Conservation (phyloP, 2,113 vertebrate genomes). For the Seriola quinqueradiata region DNA sequence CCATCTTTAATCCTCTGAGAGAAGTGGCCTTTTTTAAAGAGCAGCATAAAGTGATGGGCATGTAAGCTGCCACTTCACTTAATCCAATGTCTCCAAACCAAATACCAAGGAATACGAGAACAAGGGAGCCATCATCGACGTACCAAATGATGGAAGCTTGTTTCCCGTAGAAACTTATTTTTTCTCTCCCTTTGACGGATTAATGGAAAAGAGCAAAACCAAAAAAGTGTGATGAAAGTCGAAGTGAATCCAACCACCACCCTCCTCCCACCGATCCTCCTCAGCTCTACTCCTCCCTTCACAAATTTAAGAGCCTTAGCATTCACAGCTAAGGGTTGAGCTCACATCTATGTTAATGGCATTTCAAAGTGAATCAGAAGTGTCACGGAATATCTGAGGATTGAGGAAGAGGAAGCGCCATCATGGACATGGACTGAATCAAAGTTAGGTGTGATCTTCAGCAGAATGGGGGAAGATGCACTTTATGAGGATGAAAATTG, state of each 20-base stretch:
- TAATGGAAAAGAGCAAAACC: conserved; percentile 60
- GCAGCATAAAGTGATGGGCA: conserved; percentile 44
- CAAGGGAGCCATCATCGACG: conserved; percentile 41
- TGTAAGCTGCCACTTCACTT: conserved; percentile 60
- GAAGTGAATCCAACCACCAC: conserved; percentile 12
- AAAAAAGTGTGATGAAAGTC: conserved; percentile 55
- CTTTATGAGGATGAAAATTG: conserved; percentile 13
- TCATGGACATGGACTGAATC: conserved; percentile 40
- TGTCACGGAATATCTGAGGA: conserved; percentile 49
- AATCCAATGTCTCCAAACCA: conserved; percentile 62
- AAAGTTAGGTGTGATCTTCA: conserved; percentile 15
- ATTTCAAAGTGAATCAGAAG: conserved; percentile 61
- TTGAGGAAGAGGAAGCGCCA: conserved; percentile 36
- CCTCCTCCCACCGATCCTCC: not conserved
- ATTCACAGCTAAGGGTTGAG: conserved; percentile 46
- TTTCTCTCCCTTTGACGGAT: conserved; percentile 55
- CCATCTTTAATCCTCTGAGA: conserved; percentile 51
- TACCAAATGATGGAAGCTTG: conserved; percentile 28
- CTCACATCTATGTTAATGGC: conserved; percentile 58
- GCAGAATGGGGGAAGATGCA: conserved; percentile 7
- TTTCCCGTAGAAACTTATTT: conserved; percentile 45
- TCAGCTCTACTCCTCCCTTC: not conserved
- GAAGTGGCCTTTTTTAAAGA: conserved; percentile 55
- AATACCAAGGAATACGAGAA: conserved; percentile 52
- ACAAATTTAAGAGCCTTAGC: conserved; percentile 52